Percentiles rank a stretch among this genome's conserved stretches.
These are phyloP conservation scores for Nanorana parkeri DNA, from an alignment of 2,113 vertebrate genomes.

Conservation along the genomic window DNA sequence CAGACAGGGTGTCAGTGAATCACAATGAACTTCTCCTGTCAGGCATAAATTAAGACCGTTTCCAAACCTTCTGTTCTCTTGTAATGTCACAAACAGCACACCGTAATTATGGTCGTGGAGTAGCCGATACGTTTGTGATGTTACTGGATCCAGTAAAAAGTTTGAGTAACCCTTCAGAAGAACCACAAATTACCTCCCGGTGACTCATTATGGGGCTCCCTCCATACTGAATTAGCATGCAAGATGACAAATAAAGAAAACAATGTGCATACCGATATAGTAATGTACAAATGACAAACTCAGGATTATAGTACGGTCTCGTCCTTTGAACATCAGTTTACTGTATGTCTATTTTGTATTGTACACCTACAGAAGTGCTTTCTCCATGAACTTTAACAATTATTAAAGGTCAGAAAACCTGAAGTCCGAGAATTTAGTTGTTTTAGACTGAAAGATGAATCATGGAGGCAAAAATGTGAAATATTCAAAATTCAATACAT, in stretches of 20 bases:
- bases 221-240: neutral
- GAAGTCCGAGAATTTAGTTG: neutral
- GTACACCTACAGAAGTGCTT: neutral
- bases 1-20: constrained; percentile 29
- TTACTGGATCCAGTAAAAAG: constrained; percentile 38
- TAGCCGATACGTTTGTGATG: constrained; percentile 15
- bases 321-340: neutral
- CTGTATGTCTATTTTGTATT: neutral
- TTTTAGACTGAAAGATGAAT: neutral
- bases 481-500: neutral
- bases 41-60: constrained; percentile 36
- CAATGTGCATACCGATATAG: constrained; percentile 31
- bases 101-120: constrained; percentile 22
- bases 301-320: neutral
- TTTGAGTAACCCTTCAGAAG: constrained; percentile 34
- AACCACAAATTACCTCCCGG: constrained; percentile 10
- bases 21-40: constrained; percentile 6
- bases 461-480: neutral
- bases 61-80: constrained; percentile 7
- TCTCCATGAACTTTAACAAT: neutral
- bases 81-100: constrained; percentile 32
- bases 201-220: constrained; percentile 14
- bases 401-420: neutral
- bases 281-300: neutral
- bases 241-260: constrained; percentile 39